A percentile compares a stretch with the other conserved stretches of the same genome.
Evolutionary conservation across 2,888 invertebrate genomes (phyloP).

Genomic region (Himalopsyche tibetana): DNA sequence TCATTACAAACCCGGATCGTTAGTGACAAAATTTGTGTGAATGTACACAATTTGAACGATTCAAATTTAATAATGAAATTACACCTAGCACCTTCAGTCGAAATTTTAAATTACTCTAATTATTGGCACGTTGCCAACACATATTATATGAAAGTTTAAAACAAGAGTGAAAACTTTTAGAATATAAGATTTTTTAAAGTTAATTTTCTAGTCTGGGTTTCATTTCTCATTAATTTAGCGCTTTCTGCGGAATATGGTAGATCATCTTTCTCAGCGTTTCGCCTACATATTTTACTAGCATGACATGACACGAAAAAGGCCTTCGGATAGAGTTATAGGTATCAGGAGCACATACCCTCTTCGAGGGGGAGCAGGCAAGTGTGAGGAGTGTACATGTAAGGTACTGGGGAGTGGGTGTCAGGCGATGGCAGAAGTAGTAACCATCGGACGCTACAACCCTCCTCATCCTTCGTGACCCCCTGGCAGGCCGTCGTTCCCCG

Average conservation of each 20-base stretch:
- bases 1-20: no score
- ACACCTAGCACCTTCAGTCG: no score
- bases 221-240: neutral
- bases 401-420: conserved; percentile 43
- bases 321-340: conserved; percentile 64
- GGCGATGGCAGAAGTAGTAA: conserved; percentile 20
- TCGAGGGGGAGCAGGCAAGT: conserved; percentile 26
- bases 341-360: conserved; percentile 51
- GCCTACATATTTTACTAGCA: conserved; percentile 58
- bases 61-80: no score
- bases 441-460: conserved; percentile 29
- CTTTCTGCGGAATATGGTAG: neutral
- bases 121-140: no score
- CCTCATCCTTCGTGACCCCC: conserved; percentile 45
- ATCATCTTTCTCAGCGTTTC: neutral
- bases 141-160: no score
- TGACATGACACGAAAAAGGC: conserved; percentile 66
- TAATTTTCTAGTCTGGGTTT: no score
- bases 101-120: no score
- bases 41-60: no score
- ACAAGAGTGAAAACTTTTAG: no score
- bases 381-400: conserved; percentile 10
- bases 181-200: no score
- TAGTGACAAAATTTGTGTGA: no score
- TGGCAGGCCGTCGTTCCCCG: conserved; percentile 40